Evolutionary conservation across 2,888 invertebrate genomes (phyloP).

Genomic region (Exephanes ischioxanthus): DNA sequence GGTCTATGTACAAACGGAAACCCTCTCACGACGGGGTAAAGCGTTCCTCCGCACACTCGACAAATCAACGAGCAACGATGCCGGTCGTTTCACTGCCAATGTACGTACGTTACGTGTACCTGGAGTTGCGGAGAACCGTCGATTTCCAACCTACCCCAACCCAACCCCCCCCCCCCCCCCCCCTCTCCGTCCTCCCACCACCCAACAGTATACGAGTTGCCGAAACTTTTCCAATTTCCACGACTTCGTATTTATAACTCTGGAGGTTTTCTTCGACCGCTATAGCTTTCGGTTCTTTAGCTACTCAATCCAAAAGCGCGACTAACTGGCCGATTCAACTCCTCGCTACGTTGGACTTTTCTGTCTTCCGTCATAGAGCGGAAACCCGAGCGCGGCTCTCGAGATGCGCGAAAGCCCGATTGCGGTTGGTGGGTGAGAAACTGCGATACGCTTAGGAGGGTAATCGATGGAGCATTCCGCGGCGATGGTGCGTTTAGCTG

Average conservation of each 20-base stretch:
- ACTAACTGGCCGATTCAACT: constrained; percentile 22
- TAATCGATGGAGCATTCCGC: not conserved
- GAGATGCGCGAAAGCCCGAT: constrained; percentile 65
- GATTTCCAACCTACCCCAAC: constrained; percentile 19
- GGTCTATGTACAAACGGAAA: not conserved
- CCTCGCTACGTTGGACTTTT: not conserved
- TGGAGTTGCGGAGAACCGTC: constrained; percentile 23
- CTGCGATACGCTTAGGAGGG: not conserved
- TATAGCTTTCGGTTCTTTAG: constrained; percentile 12
- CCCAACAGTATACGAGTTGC: constrained; percentile 34
- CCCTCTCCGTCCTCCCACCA: not conserved
- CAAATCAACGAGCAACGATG: constrained; percentile 45
- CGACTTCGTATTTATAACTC: constrained; percentile 79
- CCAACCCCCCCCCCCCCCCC: not conserved
- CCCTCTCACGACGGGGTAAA: not conserved
- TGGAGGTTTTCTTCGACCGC: constrained; percentile 56
- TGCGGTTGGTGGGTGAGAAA: constrained; percentile 4
- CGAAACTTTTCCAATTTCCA: constrained; percentile 80
- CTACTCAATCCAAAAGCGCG: constrained; percentile 52
- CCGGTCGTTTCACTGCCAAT: constrained; percentile 35
- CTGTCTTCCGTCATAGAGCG: constrained; percentile 47
- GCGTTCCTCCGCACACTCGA: constrained; percentile 22
- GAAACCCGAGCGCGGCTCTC: constrained; percentile 17
- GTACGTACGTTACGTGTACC: constrained; percentile 40
- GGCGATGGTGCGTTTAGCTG: no score